phyloP scores from a whole-genome alignment of 2,888 invertebrate genomes.

The Diabrotica balteata region DNA sequence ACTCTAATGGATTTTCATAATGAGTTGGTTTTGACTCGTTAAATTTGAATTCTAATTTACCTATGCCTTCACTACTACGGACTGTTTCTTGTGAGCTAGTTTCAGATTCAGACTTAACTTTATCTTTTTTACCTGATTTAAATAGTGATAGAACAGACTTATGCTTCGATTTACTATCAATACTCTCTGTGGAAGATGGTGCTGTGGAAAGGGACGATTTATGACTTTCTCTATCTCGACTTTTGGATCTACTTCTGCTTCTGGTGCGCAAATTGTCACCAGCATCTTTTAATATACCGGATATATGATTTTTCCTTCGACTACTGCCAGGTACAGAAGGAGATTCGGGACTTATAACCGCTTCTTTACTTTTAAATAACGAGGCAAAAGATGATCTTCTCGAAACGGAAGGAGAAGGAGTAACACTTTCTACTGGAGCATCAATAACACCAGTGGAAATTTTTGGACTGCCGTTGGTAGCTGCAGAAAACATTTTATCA shows the following conservation, averaged over 20 bases:
- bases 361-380: conserved; percentile 77
- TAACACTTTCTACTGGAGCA: conserved; percentile 51
- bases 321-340: conserved; percentile 59
- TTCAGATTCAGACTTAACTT: conserved; percentile 48
- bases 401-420: conserved; percentile 77
- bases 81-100: conserved; percentile 46
- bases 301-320: conserved; percentile 53
- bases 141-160: conserved; percentile 75
- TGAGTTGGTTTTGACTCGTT: conserved; percentile 59
- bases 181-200: conserved; percentile 62
- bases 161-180: conserved; percentile 63
- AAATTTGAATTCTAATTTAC: conserved; percentile 58
- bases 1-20: conserved; percentile 71
- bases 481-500: conserved; percentile 43
- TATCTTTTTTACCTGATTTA: conserved; percentile 65
- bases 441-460: conserved; percentile 34
- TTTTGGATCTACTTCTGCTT: conserved; percentile 66
- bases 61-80: conserved; percentile 59
- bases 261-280: conserved; percentile 55
- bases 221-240: conserved; percentile 64
- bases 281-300: conserved; percentile 56
- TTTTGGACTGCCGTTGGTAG: conserved; percentile 58
- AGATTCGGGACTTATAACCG: conserved; percentile 70
- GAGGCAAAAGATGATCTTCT: conserved; percentile 84
- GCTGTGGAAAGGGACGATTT: conserved; percentile 61